Conservation (phyloP, 2,797 vertebrate genomes). For the Helarctos malayanus region DNA sequence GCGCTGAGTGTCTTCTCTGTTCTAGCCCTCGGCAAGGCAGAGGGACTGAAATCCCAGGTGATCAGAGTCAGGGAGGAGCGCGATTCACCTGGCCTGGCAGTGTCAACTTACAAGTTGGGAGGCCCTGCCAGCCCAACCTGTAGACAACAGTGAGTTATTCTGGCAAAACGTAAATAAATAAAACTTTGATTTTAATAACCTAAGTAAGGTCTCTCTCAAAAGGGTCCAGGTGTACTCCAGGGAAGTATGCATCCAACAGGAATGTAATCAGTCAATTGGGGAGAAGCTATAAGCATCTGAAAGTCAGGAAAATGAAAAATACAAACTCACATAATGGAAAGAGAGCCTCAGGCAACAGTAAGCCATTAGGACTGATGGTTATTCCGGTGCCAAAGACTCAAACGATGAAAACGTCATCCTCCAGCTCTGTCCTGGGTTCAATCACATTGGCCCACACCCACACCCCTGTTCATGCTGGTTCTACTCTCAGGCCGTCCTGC, state of each 20-base stretch:
- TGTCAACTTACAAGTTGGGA: background rate
- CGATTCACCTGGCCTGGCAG: background rate
- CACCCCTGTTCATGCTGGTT: background rate
- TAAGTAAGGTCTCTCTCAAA: background rate
- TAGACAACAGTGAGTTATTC: background rate
- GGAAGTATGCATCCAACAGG: background rate
- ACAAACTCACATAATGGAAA: background rate
- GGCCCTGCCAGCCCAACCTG: background rate
- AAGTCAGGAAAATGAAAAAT: constrained; percentile 57
- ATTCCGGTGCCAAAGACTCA: background rate
- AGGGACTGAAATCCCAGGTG: background rate
- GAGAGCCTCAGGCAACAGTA: background rate
- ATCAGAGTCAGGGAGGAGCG: background rate
- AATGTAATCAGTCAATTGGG: background rate
- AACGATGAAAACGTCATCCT: background rate
- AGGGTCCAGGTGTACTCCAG: background rate
- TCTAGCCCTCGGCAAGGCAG: background rate
- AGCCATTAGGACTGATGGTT: background rate
- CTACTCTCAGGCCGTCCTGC: background rate
- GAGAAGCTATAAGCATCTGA: background rate
- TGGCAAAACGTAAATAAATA: background rate
- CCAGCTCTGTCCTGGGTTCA: background rate
- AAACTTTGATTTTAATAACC: constrained; percentile 21
- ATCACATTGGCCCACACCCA: background rate
- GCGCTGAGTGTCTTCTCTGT: rapidly evolving